Evolutionary conservation across 2,113 vertebrate genomes (phyloP).

Genomic region (Tapirus terrestris): DNA sequence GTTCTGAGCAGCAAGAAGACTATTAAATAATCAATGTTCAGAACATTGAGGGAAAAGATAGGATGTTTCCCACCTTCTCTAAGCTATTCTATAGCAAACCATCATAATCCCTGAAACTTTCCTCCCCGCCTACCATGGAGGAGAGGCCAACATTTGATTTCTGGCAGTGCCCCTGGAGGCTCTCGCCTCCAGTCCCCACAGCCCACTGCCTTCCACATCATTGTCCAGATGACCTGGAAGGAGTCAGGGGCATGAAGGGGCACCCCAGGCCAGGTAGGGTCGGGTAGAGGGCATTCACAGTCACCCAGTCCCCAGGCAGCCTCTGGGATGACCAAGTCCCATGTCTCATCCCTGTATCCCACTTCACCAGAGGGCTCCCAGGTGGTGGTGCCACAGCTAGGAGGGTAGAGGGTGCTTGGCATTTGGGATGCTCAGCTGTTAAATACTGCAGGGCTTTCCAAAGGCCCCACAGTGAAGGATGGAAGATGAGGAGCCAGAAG

Average conservation of each 20-base stretch:
- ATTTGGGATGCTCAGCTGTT: not conserved
- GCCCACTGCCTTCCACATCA: not conserved
- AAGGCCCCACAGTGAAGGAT: not conserved
- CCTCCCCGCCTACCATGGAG: not conserved
- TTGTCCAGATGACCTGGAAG: not conserved
- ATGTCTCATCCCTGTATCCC: not conserved
- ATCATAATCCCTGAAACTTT: too few relatives aligned
- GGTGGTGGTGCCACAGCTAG: rapidly evolving
- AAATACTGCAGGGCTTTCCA: not conserved
- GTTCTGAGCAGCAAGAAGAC: not conserved
- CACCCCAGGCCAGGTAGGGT: not conserved
- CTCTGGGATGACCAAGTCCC: not conserved
- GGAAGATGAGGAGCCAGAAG: too few relatives aligned
- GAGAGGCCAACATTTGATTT: too few relatives aligned
- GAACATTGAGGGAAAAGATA: not conserved
- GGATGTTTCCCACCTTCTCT: not conserved
- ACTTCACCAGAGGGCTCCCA: not conserved
- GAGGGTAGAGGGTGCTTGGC: not conserved
- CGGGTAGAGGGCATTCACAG: not conserved
- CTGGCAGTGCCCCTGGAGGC: not conserved
- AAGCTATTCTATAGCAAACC: rapidly evolving
- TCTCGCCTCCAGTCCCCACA: not conserved
- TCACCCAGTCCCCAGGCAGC: not conserved
- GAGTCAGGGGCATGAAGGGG: not conserved
- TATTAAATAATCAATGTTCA: too few relatives aligned